Evolutionary conservation across 2,113 vertebrate genomes (phyloP).

Genomic region (Balaenoptera acutorostrata): DNA sequence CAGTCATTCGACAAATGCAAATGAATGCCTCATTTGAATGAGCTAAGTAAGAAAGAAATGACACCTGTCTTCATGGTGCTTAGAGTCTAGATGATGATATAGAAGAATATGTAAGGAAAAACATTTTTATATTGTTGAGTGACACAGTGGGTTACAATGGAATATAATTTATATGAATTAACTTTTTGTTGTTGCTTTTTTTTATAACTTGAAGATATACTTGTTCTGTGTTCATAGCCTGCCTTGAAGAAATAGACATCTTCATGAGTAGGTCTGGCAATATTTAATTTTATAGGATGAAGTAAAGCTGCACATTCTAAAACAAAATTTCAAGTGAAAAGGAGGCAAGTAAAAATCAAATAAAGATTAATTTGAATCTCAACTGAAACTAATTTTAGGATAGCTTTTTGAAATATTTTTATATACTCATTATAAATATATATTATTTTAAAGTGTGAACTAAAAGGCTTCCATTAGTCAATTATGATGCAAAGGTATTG

Average conservation of each 20-base stretch:
- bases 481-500: neutral
- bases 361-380: neutral
- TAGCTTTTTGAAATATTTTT: neutral
- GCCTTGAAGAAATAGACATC: neutral
- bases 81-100: neutral
- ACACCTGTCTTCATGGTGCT: neutral
- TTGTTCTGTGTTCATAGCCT: neutral
- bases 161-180: neutral
- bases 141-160: neutral
- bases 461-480: neutral
- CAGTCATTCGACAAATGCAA: neutral
- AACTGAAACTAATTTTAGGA: neutral
- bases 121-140: neutral
- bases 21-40: neutral
- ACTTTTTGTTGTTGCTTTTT: neutral
- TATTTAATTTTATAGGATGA: constrained; percentile 13
- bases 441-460: neutral
- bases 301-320: neutral
- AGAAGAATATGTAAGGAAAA: neutral
- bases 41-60: neutral
- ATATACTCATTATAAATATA: neutral
- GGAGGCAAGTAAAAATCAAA: neutral
- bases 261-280: neutral
- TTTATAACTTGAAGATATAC: neutral
- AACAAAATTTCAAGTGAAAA: constrained; percentile 14